Base-by-base conservation (phyloP, 2,113 vertebrate species). In the Hyperopisus bebe region DNA sequence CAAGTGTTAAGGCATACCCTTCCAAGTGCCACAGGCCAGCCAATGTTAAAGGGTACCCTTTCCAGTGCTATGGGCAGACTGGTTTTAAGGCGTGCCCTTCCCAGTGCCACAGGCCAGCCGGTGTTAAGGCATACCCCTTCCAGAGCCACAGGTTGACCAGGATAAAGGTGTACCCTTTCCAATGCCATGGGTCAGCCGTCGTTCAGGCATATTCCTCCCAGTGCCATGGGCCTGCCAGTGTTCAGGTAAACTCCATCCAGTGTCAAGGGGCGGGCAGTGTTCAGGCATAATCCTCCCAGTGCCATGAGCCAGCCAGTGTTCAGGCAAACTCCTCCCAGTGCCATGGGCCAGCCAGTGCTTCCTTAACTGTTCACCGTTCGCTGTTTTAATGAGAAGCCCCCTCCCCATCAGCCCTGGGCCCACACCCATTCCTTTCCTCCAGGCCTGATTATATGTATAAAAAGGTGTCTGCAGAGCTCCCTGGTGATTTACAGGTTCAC, bases 321-420 rank as follows among this genome's bases (percentile, higher is more conserved):
- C 24, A n/a, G 55, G 21, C 2, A 9, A 3, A 62, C 24, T 6
- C 58, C 24, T 9, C 8, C 21, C 62, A 70, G 62, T 70, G 62
- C 10, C 27, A 31, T 0, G 10, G 10, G 62, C 24, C 3, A 1
- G 27, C 27, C 66, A 35, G 4, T 11, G 21, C 35, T 80, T 80
- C 74, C 74, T 92, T 90, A 55, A 83, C 70, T 89, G 84, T 88
- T 90, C 90, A 85, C 55, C 89, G 86, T 85, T 55, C 53, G 1
- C 88, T 91, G 89, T 91, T 90, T 91, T 91, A 91, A 91, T 92
- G 92, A 91, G 92, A 91, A 88, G 88, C 39, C 87, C 90, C 90
- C 88, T 89, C 70, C 88, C 58, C 66, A 46, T 89, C 85, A 91
- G 86, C 91, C 90, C 80, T 44, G 89, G 87, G 89, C 82, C 90